Conservation (phyloP, 2,113 vertebrate species). For the Tetrao urogallus region DNA sequence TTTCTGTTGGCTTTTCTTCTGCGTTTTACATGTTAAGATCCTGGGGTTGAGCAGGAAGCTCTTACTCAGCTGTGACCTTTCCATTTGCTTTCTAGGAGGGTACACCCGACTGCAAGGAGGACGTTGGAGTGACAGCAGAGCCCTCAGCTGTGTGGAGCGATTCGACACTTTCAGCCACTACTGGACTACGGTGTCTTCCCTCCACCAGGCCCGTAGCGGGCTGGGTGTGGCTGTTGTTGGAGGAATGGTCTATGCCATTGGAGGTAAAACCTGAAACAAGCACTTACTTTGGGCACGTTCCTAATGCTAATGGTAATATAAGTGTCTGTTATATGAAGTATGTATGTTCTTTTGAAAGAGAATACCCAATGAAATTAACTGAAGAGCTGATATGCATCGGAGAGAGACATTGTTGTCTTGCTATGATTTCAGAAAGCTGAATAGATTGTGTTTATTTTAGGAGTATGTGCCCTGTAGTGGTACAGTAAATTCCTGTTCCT, state of each 20-base stretch:
- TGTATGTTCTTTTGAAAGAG: neutral
- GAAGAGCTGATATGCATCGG: neutral
- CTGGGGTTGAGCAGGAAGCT: neutral
- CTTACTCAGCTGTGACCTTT: neutral
- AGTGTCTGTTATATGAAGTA: neutral
- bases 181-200: slow-evolving; percentile 97
- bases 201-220: slow-evolving; percentile 95
- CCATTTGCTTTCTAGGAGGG: slow-evolving; percentile 81
- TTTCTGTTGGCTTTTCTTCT: neutral
- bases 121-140: slow-evolving; percentile 95
- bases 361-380: neutral
- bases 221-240: slow-evolving; percentile 92
- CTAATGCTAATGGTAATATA: neutral
- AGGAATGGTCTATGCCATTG: slow-evolving; percentile 96
- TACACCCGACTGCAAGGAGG: slow-evolving; percentile 95
- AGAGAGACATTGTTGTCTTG: neutral
- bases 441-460: neutral
- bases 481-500: neutral
- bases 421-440: neutral
- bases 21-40: neutral
- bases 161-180: slow-evolving; percentile 98
- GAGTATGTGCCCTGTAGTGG: neutral
- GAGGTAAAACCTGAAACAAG: slow-evolving; percentile 82
- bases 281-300: neutral
- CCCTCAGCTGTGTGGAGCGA: slow-evolving; percentile 94